phyloP scores from a whole-genome alignment of 2,113 vertebrate species.

The Prochilodus magdalenae region DNA sequence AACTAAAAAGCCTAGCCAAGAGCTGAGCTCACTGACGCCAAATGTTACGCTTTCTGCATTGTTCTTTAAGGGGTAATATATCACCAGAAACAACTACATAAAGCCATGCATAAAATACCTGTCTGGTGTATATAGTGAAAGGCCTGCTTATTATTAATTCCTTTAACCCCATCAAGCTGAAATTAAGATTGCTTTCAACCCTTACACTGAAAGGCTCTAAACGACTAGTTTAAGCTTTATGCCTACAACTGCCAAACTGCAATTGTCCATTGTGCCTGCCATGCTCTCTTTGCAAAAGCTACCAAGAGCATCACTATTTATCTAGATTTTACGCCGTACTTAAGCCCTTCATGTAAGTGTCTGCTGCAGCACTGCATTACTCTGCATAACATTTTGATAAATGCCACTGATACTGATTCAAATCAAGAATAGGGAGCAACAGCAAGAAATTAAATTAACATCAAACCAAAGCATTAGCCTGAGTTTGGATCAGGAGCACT shows the following conservation, averaged over 20 bases:
- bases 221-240: neutral
- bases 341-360: constrained; percentile 4
- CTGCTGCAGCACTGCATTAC: neutral
- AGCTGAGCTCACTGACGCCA: neutral
- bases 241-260: neutral
- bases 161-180: neutral
- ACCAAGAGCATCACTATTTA: neutral
- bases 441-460: neutral
- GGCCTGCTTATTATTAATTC: neutral
- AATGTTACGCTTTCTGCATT: neutral
- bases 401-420: neutral
- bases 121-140: neutral
- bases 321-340: neutral
- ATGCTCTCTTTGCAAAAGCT: neutral
- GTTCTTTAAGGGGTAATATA: neutral
- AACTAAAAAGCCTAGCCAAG: neutral
- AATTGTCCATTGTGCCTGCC: too few relatives aligned
- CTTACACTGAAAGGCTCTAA: neutral
- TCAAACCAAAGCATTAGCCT: neutral
- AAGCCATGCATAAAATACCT: too few relatives aligned
- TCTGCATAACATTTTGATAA: neutral
- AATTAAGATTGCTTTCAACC: neutral
- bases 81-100: neutral
- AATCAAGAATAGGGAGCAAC: constrained; percentile 1
- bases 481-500: constrained; percentile 82